A percentile compares a stretch with the other conserved stretches of the same genome.
Conservation (phyloP, 2,113 vertebrate species). For the Phyllopteryx taeniolatus region DNA sequence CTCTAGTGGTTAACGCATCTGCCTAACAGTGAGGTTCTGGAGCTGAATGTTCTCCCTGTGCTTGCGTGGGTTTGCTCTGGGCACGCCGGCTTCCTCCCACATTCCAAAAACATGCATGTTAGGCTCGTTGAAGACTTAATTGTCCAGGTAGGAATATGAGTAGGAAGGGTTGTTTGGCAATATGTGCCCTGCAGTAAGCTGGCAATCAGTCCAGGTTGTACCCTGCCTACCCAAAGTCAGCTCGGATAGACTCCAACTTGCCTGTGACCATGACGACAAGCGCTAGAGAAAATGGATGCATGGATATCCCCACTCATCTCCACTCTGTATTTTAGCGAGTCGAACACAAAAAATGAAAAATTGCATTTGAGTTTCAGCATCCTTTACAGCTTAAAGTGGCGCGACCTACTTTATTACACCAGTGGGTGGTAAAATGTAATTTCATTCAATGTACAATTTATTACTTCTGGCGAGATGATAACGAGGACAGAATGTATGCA, state of each 20-base stretch:
- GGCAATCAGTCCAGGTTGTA: background rate
- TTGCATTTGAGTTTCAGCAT: background rate
- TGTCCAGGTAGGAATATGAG: too few species aligned
- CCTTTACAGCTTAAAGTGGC: background rate
- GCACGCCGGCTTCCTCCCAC: too few species aligned
- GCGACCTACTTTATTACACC: constrained; percentile 5
- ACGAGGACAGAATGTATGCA: background rate
- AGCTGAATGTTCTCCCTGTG: background rate
- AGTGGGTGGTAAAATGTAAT: background rate
- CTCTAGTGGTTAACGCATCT: background rate
- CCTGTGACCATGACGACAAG: background rate
- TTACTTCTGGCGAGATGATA: background rate
- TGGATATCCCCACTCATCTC: background rate
- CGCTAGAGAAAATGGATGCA: background rate
- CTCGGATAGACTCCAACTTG: background rate
- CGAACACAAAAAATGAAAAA: background rate
- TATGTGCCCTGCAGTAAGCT: too few species aligned
- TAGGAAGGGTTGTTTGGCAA: too few species aligned
- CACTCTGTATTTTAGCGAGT: background rate
- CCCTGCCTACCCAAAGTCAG: background rate
- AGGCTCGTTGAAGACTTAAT: too few species aligned
- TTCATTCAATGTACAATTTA: constrained; percentile 1
- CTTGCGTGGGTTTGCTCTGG: too few species aligned
- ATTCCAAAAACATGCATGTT: too few species aligned
- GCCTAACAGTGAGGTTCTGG: background rate